Evolutionary conservation across 2,113 vertebrate genomes (phyloP).

Genomic region (Rhinoderma darwinii): DNA sequence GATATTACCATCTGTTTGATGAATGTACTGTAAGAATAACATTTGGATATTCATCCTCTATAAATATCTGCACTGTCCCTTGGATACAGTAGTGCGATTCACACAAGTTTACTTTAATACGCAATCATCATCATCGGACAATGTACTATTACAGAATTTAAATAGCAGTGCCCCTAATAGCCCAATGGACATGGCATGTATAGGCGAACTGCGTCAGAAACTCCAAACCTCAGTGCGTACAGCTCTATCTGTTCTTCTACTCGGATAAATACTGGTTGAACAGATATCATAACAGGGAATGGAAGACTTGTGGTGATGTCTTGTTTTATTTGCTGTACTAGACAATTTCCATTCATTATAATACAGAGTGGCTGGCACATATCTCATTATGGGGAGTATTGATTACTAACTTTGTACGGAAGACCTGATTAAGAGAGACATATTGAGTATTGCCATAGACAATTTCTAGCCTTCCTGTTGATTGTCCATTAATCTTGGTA

Average conservation of each 20-base stretch:
- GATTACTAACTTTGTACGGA: slow-evolving; percentile 47
- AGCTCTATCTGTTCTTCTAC: neutral
- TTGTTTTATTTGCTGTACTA: slow-evolving; percentile 40
- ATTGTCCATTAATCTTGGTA: slow-evolving; percentile 53
- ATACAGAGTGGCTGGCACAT: slow-evolving; percentile 43
- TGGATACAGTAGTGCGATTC: neutral
- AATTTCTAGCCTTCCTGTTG: slow-evolving; percentile 52
- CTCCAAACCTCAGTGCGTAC: neutral
- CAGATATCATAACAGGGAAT: neutral
- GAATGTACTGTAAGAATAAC: slow-evolving; percentile 34
- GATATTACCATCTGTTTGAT: slow-evolving; percentile 44
- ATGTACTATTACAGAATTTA: neutral
- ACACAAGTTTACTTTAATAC: neutral
- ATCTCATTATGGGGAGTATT: slow-evolving; percentile 57
- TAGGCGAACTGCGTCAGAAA: no score
- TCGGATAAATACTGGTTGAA: slow-evolving; percentile 1
- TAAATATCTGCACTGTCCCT: neutral
- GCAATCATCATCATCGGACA: neutral
- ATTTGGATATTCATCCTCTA: slow-evolving; percentile 26
- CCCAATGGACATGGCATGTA: neutral
- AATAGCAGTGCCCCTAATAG: neutral
- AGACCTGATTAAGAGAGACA: slow-evolving; percentile 54
- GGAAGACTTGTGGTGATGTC: neutral
- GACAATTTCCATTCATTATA: slow-evolving; percentile 47
- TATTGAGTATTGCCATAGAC: slow-evolving; percentile 54